A percentile compares a stretch with the other conserved stretches of the same genome.
phyloP scores from a whole-genome alignment of 2,113 vertebrate species.

The Pluvialis apricaria region DNA sequence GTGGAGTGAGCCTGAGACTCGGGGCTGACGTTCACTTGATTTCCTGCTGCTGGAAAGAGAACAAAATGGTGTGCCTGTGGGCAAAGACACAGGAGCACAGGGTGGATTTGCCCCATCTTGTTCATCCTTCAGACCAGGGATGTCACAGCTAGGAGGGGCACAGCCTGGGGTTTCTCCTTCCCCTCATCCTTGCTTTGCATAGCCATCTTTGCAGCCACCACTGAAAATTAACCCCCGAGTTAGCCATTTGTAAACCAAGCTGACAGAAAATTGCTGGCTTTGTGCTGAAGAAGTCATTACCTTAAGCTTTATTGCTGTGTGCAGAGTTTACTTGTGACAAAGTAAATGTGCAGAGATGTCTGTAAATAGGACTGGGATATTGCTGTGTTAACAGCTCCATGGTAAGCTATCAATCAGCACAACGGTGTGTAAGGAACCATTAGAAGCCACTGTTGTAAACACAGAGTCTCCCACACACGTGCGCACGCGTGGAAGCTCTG shows the following conservation, averaged over 20 bases:
- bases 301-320: constrained; percentile 68
- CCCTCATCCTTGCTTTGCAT: neutral
- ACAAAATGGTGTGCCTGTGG: neutral
- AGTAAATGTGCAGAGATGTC: constrained; percentile 65
- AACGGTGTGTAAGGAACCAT: neutral
- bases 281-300: constrained; percentile 70
- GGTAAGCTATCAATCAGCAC: constrained; percentile 57
- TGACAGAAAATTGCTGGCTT: constrained; percentile 69
- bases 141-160: neutral
- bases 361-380: constrained; percentile 59
- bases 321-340: constrained; percentile 68
- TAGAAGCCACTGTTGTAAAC: neutral
- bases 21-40: neutral
- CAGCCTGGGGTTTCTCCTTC: neutral
- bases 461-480: neutral
- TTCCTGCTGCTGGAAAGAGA: neutral
- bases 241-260: constrained; percentile 58
- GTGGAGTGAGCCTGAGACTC: neutral
- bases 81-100: neutral
- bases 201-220: neutral
- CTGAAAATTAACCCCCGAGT: constrained; percentile 66
- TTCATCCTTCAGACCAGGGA: neutral
- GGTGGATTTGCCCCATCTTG: neutral
- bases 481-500: rapidly evolving
- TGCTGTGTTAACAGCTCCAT: constrained; percentile 39